Evolutionary conservation across 64 coral and sea anemone genomes (phyloP), one percentile per base, ranked within the genome.

Genomic region (Actinia equina): DNA sequence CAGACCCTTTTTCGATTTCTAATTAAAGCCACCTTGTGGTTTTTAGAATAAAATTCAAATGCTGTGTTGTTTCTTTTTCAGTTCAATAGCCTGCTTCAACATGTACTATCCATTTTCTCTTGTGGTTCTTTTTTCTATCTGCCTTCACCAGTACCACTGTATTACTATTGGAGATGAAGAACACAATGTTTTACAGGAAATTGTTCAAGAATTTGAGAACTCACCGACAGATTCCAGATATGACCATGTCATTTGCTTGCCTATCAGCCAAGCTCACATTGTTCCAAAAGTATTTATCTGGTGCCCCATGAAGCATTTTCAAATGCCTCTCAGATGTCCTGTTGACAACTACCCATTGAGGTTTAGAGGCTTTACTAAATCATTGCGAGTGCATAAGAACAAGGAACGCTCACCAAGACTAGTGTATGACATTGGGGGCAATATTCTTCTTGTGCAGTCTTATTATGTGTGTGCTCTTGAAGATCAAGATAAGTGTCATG

Each of bases 281-380:
- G 79, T 93, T 11, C 88, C 92, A 19, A 93, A 93, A 64, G 83
- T 93, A 13, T 93, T 89, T 49, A 93, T 93, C n/a, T 93, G 92
- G 92, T 93, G 92, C 71, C 92, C 92, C 0, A 86, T 93, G n/a
- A 63, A 80, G 49, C 92, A 93, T 17, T 93, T 89, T 83, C 71
- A 89, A 44, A 79, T 89, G 20, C 79, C 27, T 78, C 55, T 93
- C 20, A 81, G 89, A 14, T 93, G 92, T 52, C 92, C 92, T 27
- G 70, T 89, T 16, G 82, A 89, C 25, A 93, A 93, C 12, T 84
- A 78, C n/a, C 86, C 91, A 3, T 88, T 92, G n/a, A 88, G 20
- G 30, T 44, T 85, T 7, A n/a, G 30, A 17, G 64, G 60, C 78
- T 87, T 84, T 87, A 77, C 61, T 88, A 87, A 61, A 77, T 86